phyloP scores from a whole-genome alignment of 2,113 vertebrate species.

The Narcine bancroftii region DNA sequence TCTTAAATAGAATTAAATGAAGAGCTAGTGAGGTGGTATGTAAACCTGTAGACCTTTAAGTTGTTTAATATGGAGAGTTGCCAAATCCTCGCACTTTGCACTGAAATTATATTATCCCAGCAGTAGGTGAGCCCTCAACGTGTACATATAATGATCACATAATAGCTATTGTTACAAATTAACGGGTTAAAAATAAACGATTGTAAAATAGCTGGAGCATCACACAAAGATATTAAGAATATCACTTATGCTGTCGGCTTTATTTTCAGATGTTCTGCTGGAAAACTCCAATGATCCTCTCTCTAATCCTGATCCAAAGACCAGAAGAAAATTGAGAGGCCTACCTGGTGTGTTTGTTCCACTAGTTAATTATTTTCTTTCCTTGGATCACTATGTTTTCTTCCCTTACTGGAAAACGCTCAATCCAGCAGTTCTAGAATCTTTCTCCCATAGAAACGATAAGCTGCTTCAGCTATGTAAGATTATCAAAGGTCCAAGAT shows the following conservation, averaged over 20 bases:
- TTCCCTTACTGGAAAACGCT: background rate
- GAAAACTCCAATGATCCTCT: background rate
- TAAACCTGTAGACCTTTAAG: background rate
- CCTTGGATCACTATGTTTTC: background rate
- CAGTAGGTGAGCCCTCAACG: background rate
- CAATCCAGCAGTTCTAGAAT: background rate
- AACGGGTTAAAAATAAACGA: background rate
- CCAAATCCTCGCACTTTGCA: background rate
- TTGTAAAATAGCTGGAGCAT: background rate
- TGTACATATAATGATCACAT: background rate
- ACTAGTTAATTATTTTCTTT: slow-evolving; percentile 19
- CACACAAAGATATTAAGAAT: background rate
- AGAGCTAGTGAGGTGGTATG: background rate
- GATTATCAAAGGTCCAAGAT: background rate
- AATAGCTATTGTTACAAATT: background rate
- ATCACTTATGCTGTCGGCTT: background rate
- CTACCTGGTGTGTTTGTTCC: background rate
- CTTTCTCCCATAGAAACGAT: background rate
- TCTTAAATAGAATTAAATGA: background rate
- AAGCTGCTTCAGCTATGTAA: background rate
- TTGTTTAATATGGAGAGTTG: background rate
- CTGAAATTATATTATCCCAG: background rate
- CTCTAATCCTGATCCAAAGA: background rate
- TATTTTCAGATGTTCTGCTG: background rate
- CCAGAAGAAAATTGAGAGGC: background rate